Percentiles rank a stretch among this genome's conserved stretches.
Conservation (phyloP, 92 coral and sea anemone species). For the Porites evermanni region DNA sequence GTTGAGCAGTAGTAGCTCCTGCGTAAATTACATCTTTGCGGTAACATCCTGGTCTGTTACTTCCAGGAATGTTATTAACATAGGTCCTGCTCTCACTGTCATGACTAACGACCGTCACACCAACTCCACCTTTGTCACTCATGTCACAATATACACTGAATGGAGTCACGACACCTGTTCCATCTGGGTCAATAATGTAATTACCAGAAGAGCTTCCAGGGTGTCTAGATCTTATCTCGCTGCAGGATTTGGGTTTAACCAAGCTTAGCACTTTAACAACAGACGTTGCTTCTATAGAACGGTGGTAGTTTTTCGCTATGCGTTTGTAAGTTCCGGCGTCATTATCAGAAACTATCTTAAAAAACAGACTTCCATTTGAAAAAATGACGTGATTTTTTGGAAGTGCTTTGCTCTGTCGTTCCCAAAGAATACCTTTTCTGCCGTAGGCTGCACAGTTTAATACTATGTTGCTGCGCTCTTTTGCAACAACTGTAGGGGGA, state of each 20-base stretch:
- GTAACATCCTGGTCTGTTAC: constrained; percentile 4
- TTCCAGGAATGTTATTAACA: background rate
- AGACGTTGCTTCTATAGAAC: constrained; percentile 23
- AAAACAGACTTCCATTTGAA: constrained; percentile 33
- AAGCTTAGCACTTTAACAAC: background rate
- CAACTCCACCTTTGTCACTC: constrained; percentile 55
- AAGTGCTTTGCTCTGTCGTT: background rate
- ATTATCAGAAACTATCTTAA: background rate
- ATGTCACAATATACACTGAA: constrained; percentile 63
- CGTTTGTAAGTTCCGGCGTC: constrained; percentile 20
- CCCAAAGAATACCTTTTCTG: background rate
- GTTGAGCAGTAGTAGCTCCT: constrained; percentile 53
- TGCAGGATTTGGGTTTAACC: constrained; percentile 9
- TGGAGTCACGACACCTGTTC: constrained; percentile 32
- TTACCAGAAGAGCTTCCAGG: constrained; percentile 11
- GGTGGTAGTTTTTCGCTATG: constrained; percentile 8
- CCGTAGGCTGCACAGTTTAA: constrained; percentile 20
- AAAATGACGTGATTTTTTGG: background rate
- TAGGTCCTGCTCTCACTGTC: constrained; percentile 50
- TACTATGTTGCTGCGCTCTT: background rate
- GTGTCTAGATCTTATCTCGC: background rate
- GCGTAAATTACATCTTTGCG: constrained; percentile 30
- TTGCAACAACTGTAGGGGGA: background rate
- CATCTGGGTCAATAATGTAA: constrained; percentile 51
- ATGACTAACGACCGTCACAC: constrained; percentile 63